Evolutionary conservation across 2,888 invertebrate genomes (phyloP), one percentile per base, ranked within the genome.

Genomic region (Eupithecia pulchellata): DNA sequence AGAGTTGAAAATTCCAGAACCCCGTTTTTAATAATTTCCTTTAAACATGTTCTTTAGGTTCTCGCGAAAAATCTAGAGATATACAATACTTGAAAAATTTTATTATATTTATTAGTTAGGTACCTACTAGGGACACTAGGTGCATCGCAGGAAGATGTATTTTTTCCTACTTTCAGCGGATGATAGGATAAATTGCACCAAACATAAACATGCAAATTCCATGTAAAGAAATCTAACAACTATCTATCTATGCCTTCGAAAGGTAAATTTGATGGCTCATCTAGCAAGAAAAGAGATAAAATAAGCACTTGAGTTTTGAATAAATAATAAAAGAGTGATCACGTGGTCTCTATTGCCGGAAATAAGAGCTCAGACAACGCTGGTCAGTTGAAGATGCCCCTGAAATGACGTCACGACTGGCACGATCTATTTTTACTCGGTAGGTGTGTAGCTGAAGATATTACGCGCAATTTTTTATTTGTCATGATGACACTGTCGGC

Each of bases 331-430:
- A 13, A 20, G n/a, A 61, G 29, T 8, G 25, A n/a, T 55, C 30
- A 66, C 52, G 39, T 65, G 27, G 39, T 67, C 42, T 62, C 57
- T 62, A 64, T 36, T 66, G 69, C 73, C 75, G 71, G 72, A 77
- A 74, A 71, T 72, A 52, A 70, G 61, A 69, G 71, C 63, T 73
- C 75, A 63, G 32, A 67, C 32, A 39, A 65, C 20, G 30, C 42
- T 73, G 75, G 75, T 69, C 55, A 55, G n/a, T 17, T 63, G 52
- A 58, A 64, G 58, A 64, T 64, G 74, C 66, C 71, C 74, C 74
- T 74, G 74, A 74, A 70, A 69, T 60, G 30, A 68, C 71, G 58
- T 73, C 68, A 69, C 27, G 27, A 52, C 68, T 68, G 58, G 71
- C 68, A 69, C 27, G 27, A 52, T 71, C 47, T 73, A 71, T 71